phyloP scores from a whole-genome alignment of 2,797 vertebrate genomes.

The Megalops cyprinoides region DNA sequence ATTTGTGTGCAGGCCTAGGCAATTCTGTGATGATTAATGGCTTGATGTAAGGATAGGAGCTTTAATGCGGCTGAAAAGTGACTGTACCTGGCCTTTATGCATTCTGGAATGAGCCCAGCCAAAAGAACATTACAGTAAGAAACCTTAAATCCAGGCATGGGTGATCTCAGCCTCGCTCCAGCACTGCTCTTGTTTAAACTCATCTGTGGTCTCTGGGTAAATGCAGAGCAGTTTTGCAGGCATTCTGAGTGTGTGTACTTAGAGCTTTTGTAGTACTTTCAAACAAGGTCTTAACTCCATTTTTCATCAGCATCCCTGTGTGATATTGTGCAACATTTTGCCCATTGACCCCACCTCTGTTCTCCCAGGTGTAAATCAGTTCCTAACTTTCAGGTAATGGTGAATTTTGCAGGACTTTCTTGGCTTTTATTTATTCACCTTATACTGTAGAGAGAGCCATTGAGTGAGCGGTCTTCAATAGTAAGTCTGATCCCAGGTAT shows the following conservation, averaged over 20 bases:
- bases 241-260: too few relatives aligned
- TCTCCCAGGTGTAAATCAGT: not conserved
- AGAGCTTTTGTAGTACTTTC: not conserved
- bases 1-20: not conserved
- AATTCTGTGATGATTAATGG: constrained; percentile 19
- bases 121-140: not conserved
- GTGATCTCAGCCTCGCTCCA: not conserved
- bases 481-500: too few relatives aligned
- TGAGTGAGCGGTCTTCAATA: too few relatives aligned
- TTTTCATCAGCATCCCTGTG: not conserved
- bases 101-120: not conserved
- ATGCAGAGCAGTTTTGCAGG: not conserved
- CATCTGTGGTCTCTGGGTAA: not conserved
- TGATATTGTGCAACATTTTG: not conserved
- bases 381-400: not conserved
- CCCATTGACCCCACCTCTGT: not conserved
- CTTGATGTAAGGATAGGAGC: not conserved
- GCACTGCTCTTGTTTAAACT: not conserved
- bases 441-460: too few relatives aligned
- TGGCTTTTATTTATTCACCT: not conserved
- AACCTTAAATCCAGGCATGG: not conserved
- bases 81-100: constrained; percentile 1
- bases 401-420: not conserved
- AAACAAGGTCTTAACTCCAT: not conserved
- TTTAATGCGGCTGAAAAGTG: not conserved